Conservation (phyloP, 2,888 invertebrate species). For the Macropis europaea region DNA sequence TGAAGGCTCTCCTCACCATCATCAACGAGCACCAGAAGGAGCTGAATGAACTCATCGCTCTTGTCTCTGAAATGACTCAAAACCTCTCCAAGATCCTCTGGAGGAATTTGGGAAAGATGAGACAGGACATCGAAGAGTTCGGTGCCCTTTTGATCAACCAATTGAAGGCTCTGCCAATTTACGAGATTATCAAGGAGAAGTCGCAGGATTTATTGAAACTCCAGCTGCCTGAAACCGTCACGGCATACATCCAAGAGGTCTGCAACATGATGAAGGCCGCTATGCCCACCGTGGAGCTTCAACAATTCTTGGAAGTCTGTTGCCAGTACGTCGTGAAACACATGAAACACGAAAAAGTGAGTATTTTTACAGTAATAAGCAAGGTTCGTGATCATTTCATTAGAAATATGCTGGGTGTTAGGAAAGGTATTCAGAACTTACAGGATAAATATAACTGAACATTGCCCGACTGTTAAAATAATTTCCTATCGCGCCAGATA, state of each 20-base stretch:
- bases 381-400: too few relatives aligned
- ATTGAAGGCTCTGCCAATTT: constrained; percentile 81
- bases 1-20: constrained; percentile 82
- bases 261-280: constrained; percentile 82
- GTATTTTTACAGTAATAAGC: too few relatives aligned
- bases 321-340: constrained; percentile 82
- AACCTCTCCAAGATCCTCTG: constrained; percentile 76
- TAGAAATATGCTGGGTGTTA: too few relatives aligned
- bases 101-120: constrained; percentile 71
- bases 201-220: constrained; percentile 76
- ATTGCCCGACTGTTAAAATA: too few relatives aligned
- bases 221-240: constrained; percentile 82
- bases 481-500: too few relatives aligned
- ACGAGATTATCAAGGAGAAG: constrained; percentile 80
- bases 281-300: constrained; percentile 85
- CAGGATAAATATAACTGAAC: too few relatives aligned
- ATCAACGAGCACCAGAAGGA: constrained; percentile 86
- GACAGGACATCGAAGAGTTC: constrained; percentile 78
- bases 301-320: constrained; percentile 83
- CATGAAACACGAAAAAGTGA: constrained; percentile 81
- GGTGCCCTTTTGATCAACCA: constrained; percentile 80
- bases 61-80: constrained; percentile 77
- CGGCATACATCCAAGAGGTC: constrained; percentile 82
- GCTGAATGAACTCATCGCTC: constrained; percentile 83
- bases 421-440: too few relatives aligned